Conservation (phyloP, 2,797 vertebrate species). For the Schizopygopsis malacanthus region DNA sequence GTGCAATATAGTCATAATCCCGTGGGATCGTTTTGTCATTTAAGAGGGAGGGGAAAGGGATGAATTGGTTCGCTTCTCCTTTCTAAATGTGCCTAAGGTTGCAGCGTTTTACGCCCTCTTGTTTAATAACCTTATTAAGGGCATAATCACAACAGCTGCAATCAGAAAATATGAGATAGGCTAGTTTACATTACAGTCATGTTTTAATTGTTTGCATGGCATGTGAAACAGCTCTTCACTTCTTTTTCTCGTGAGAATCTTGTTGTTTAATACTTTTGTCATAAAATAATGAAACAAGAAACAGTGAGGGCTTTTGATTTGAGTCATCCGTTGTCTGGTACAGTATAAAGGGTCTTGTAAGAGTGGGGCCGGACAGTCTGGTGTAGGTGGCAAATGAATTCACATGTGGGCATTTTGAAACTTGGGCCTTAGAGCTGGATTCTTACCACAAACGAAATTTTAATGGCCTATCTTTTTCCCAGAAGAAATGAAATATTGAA, state of each 20-base stretch:
- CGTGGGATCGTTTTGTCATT: conserved; percentile 35
- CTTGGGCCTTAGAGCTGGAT: conserved; percentile 38
- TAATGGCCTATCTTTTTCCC: conserved; percentile 50
- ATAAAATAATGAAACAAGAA: conserved; percentile 37
- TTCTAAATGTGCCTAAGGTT: conserved; percentile 29
- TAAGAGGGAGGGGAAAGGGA: not conserved
- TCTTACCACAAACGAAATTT: conserved; percentile 48
- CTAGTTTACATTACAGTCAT: not conserved
- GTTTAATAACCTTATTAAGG: conserved; percentile 15
- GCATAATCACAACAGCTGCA: not conserved
- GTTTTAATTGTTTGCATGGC: not conserved
- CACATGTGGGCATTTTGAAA: conserved; percentile 57
- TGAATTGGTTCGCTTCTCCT: not conserved
- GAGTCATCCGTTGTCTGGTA: conserved; percentile 29
- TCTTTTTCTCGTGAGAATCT: conserved; percentile 7
- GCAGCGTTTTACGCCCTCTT: conserved; percentile 1
- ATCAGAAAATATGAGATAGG: not conserved
- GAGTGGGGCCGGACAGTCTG: conserved; percentile 59
- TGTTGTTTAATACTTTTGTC: conserved; percentile 26
- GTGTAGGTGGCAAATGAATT: conserved; percentile 68
- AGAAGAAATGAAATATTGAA: conserved; percentile 41
- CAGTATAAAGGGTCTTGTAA: conserved; percentile 46
- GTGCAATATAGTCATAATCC: conserved; percentile 31
- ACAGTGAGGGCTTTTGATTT: conserved; percentile 67
- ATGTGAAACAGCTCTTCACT: not conserved